Evolutionary conservation across 2,113 vertebrate genomes (phyloP), one percentile per base, ranked within the genome.

Genomic region (Dunckerocampus dactyliophorus): DNA sequence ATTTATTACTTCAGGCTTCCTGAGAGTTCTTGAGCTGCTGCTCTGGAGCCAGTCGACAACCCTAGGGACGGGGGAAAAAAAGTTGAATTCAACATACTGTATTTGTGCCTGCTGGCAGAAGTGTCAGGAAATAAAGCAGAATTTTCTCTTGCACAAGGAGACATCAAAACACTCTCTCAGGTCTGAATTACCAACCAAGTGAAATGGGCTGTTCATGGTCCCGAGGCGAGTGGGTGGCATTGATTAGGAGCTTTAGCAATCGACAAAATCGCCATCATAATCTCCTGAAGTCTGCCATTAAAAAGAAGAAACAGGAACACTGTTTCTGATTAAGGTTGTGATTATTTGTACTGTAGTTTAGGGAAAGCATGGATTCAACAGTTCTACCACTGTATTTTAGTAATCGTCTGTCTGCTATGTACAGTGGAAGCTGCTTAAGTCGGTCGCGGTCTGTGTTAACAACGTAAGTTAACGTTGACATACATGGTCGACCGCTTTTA

Each of bases 161-260:
- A 48, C 46, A 28, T 59, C 24, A 31, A 49, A 48, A 31, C 22
- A 3, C 47, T 20, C 54, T 53, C 69, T 19, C 39, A 12, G 48
- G 14, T 58, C 39, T 43, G 17, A 51, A 43, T 51, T 28, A 62
- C 20, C 42, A 31, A 39, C 5, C 56, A 12, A 53, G 58, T 67
- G 49, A 21, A 69, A 62, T 21, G 22, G 8, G 17, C 34, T 9
- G 14, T 14, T n/a, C 15, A 16, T 19, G 16, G 54, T 47, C 47
- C 47, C 47, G 3, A 17, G 53, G 22, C 60, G 47, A 54, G 43
- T 8, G 12, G 49, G 56, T 8, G 45, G 14, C 12, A 46, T 59
- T 21, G 56, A 55, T 53, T 48, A 24, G 47, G 10, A 64, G 55
- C 48, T 24, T 12, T 13, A 16, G 31, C 48, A 24, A 24, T 46